Evolutionary conservation across 2,113 vertebrate genomes (phyloP), one percentile per base, ranked within the genome.

Genomic region (Campylomormyrus numenius): DNA sequence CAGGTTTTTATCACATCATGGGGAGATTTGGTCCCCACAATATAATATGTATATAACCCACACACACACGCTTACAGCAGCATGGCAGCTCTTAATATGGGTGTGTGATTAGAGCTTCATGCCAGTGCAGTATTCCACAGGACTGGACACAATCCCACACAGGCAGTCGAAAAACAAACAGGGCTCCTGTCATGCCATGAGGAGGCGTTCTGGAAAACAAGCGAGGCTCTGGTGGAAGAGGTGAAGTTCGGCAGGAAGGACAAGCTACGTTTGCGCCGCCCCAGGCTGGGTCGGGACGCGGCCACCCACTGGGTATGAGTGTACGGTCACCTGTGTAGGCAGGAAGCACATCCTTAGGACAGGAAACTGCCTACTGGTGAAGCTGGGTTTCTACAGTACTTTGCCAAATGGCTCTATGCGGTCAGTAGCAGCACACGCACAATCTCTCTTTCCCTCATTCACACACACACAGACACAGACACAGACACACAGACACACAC

Each of bases 321-420:
- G 24, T 17, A 45, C n/a, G 0, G 19, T 86, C 48, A 50, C 84
- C 84, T 17, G 45, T 86, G 24, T 27, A 50, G 84, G 84, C 48
- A 85, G 45, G 84, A 49, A 86, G 84, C 48, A 49, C 84, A 86
- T 10, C 84, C 84, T 86, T 5, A 86, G 84, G 45, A n/a, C 84
- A 86, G 84, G 84, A 86, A 86, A n/a, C 24, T 27, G 19, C 74
- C 46, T 27, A 27, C 45, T 50, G 24, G 27, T 31, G n/a, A n/a
- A 19, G 45, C 84, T 50, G 46, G 83, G 45, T 21, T 85, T 45
- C 46, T n/a, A 10, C 62, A 70, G 84, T 86, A 13, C 48, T 27
- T 50, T 1, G n/a, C 48, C 84, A 27, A 86, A 50, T 49, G n/a
- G 24, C 46, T 15, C 35, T 80, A 31, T 80, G 74, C 2, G 2